phyloP scores from a whole-genome alignment of 2,888 invertebrate genomes.

The Chrysolina oricalcia region DNA sequence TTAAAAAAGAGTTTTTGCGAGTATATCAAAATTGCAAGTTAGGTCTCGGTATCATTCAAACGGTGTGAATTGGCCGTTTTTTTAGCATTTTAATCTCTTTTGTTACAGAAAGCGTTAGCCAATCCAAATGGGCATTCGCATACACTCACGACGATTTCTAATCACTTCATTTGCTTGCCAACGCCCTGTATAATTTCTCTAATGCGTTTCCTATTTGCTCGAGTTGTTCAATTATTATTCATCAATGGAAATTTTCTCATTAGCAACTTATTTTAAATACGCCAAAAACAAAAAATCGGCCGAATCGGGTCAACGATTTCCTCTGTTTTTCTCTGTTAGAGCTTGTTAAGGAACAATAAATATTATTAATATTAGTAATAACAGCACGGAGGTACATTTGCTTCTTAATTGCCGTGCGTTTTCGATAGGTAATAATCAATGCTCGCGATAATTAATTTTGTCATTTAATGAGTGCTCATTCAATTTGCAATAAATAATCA shows the following conservation, averaged over 20 bases:
- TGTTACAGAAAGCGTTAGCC: background rate
- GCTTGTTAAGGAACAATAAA: conserved; percentile 23
- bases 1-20: no score
- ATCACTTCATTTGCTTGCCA: background rate
- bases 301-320: background rate
- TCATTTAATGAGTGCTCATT: background rate
- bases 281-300: conserved; percentile 9
- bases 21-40: no score
- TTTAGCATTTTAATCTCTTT: no score
- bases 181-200: background rate
- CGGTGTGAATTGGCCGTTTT: no score
- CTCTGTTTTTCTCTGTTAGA: background rate
- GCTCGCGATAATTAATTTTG: background rate
- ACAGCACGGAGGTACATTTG: background rate
- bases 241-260: conserved; percentile 6
- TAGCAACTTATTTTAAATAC: conserved; percentile 8
- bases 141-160: background rate
- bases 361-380: conserved; percentile 6
- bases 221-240: background rate
- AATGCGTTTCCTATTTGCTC: background rate
- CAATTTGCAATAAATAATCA: background rate
- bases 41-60: no score
- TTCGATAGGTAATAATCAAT: background rate
- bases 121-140: background rate
- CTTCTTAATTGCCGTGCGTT: background rate